Conservation (phyloP, 2,888 invertebrate species). For the Asteroscopus sphinx region DNA sequence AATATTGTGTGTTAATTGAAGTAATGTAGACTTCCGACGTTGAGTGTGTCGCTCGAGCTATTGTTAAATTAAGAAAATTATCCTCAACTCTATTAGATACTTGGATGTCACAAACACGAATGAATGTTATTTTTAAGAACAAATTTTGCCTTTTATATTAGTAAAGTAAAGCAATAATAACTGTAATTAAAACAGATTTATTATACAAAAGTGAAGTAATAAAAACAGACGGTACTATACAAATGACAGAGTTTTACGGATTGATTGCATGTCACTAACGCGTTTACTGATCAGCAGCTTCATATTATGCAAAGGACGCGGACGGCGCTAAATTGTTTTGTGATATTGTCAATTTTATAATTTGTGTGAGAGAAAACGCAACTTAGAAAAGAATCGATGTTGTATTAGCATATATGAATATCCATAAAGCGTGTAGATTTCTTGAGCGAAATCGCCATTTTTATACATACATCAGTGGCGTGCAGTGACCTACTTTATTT, state of each 20-base stretch:
- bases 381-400: slow-evolving; percentile 20
- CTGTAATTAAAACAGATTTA: slow-evolving; percentile 13
- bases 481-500: no score
- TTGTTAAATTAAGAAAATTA: slow-evolving; percentile 39
- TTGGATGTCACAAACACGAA: slow-evolving; percentile 17
- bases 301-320: neutral
- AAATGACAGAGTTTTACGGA: slow-evolving; percentile 7
- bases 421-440: slow-evolving; percentile 18
- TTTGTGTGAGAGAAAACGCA: slow-evolving; percentile 8
- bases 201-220: slow-evolving; percentile 1
- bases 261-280: slow-evolving; percentile 1
- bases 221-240: neutral
- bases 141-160: slow-evolving; percentile 37
- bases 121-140: slow-evolving; percentile 30
- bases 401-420: slow-evolving; percentile 23
- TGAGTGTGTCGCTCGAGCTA: slow-evolving; percentile 22
- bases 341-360: slow-evolving; percentile 17
- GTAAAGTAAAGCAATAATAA: slow-evolving; percentile 49
- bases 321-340: slow-evolving; percentile 10
- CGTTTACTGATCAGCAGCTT: slow-evolving; percentile 4
- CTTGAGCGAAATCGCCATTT: slow-evolving; percentile 23
- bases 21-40: slow-evolving; percentile 53
- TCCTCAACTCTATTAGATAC: slow-evolving; percentile 28
- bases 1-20: slow-evolving; percentile 46
- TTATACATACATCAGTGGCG: no score